Evolutionary conservation across 2,797 vertebrate species (phyloP).

Genomic region (Parauchenoglanis punctatus): DNA sequence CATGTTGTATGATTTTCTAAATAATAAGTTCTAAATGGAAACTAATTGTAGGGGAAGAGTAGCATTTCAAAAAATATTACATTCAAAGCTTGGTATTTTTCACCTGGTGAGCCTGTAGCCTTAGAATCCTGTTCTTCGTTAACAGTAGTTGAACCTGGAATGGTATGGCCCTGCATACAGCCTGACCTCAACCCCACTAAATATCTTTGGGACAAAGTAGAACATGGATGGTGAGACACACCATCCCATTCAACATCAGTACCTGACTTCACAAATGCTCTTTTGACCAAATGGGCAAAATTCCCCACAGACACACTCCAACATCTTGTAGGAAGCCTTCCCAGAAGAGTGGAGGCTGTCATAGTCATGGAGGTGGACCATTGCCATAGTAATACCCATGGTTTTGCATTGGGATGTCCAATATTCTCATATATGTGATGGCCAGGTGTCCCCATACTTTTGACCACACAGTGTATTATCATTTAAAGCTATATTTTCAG

Average conservation of each 20-base stretch:
- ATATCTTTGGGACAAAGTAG: too few relatives aligned
- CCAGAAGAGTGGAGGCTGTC: neutral
- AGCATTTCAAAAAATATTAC: neutral
- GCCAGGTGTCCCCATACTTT: too few relatives aligned
- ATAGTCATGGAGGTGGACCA: neutral
- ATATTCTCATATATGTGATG: neutral
- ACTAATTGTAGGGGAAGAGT: neutral
- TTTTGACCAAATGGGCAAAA: neutral
- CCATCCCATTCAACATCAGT: neutral
- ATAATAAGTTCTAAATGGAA: neutral
- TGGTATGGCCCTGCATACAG: neutral
- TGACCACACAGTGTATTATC: too few relatives aligned
- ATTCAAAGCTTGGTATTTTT: neutral
- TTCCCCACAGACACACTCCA: neutral
- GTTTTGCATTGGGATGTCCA: neutral
- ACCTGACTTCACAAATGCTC: neutral
- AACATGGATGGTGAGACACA: neutral
- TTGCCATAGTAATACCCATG: neutral
- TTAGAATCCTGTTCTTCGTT: neutral
- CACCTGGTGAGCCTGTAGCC: neutral
- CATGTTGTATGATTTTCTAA: neutral
- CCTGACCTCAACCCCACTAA: too few relatives aligned
- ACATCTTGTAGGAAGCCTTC: neutral
- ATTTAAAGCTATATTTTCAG: neutral
- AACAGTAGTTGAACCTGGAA: neutral